Evolutionary conservation across 2,113 vertebrate genomes (phyloP), one percentile per base, ranked within the genome.

Genomic region (Machaerirhynchus nigripectus): DNA sequence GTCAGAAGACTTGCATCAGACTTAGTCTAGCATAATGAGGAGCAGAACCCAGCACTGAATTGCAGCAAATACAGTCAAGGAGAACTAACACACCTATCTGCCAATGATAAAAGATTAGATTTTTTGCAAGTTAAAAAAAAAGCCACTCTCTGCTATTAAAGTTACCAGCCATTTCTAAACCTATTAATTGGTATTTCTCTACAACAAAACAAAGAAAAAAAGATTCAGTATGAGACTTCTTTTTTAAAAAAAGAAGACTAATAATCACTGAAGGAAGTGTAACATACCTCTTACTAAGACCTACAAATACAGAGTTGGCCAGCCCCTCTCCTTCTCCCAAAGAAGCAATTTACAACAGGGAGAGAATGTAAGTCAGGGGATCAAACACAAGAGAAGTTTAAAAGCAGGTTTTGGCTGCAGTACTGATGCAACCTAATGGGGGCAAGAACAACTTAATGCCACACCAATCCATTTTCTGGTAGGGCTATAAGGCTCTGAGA

Each of bases 381-480:
- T 94, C 95, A 96, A 89, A 94, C 61, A 84, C 49, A 69, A 52
- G 44, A 84, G 70, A 85, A 79, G 74, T 95, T 85, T 95, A 87
- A 96, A 96, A 95, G 84, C 77, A 85, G 69, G 67, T 92, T 89
- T 82, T 89, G 84, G 77, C 91, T 91, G 70, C 83, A 84, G 61
- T 74, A 81, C 65, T 87, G 89, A 92, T 92, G 76, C 84, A 94
- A 73, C 80, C 15, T 97, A 95, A 95, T 91, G 77, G 87, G 74
- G 44, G 84, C 74, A 93, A 84, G 69, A 95, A 57, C 88, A 94
- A 90, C 91, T 82, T 95, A 84, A 96, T 91, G 74, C 89, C 78
- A 87, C 91, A 89, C 42, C 92, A 95, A 95, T 81, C 93, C 89
- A 91, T 75, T 94, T 93, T 89, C 93, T 91, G 57, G 93, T 71